Conservation (phyloP, 2,888 invertebrate species). For the Cephalotes varians region DNA sequence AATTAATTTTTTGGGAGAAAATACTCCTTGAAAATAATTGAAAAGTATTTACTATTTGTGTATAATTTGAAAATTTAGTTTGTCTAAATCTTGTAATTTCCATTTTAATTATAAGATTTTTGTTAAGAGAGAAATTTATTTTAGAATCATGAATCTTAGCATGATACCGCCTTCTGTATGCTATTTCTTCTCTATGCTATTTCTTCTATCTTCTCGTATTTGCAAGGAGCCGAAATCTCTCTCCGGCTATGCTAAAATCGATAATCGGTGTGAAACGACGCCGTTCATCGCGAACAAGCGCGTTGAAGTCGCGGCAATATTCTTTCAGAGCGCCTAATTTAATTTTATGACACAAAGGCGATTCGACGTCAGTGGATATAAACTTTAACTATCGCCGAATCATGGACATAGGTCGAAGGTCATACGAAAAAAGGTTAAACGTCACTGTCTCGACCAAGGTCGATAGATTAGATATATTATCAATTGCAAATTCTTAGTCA, state of each 20-base stretch:
- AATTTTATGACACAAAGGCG: constrained; percentile 40
- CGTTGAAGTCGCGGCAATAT: constrained; percentile 28
- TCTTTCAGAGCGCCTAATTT: constrained; percentile 43
- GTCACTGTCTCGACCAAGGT: constrained; percentile 47
- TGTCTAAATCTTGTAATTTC: background rate
- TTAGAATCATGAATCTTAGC: background rate
- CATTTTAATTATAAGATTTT: background rate
- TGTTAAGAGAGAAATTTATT: background rate
- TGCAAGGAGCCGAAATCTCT: constrained; percentile 35
- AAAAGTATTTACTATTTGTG: background rate
- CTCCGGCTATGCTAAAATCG: constrained; percentile 15
- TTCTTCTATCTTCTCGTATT: constrained; percentile 6
- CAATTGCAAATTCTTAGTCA: background rate
- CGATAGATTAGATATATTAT: constrained; percentile 50
- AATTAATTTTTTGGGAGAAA: background rate
- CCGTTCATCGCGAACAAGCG: constrained; percentile 43
- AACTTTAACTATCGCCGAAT: constrained; percentile 46
- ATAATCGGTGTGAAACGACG: constrained; percentile 46
- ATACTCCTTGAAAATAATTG: background rate
- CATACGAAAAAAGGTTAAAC: constrained; percentile 45
- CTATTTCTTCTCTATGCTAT: background rate
- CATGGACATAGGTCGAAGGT: constrained; percentile 62
- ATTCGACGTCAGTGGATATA: constrained; percentile 22
- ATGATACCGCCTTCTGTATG: background rate
- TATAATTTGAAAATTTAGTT: background rate